Base-by-base conservation (phyloP, 2,113 vertebrate genomes). In the Scolopax mira region DNA sequence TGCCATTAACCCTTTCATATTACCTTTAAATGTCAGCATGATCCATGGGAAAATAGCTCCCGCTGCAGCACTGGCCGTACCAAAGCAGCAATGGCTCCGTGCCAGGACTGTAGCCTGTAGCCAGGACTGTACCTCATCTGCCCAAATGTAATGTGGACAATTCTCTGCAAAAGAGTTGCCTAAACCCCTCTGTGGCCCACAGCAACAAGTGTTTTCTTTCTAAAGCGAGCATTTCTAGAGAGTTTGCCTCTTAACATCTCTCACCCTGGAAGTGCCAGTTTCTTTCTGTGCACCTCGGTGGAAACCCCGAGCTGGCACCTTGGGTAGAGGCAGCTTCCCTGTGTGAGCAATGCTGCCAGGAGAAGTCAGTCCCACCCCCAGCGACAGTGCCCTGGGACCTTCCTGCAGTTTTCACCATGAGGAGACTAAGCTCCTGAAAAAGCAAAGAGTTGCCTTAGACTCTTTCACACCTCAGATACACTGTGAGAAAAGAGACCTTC, bases 401-500 rank as follows among this genome's bases (percentile, higher is more conserved):
- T 39, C 31, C 46, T 71, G 67, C 55, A 10, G 35, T 74, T 92
- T 80, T 72, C 77, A 84, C 35, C 48, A 28, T 1, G 23, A 66
- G 82, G 92, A 77, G 42, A 64, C 0, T 6, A 79, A 73, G 72
- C 28, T 83, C 18, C n/a, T 42, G 31, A 9, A 44, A 77, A 79
- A 83, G 79, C 49, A 49, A 48, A 79, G 62, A 33, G 51, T 64
- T 86, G 84, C 48, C 86, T 84, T 42, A 64, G 75, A 48, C 51
- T 39, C 78, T 74, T 91, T 88, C 79, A 66, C 85, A 90, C 85
- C 79, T 95, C 77, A 54, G 86, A 89, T 64, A 65, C 24, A n/a
- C 35, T 35, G 83, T 78, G 75, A 94, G 74, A 54, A 88, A 71
- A 93, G 86, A 89, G 72, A 86, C 72, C 83, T 93, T 95, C 94